Percentiles rank a stretch among this genome's conserved stretches.
Conservation (phyloP, 2,888 invertebrate genomes). For the Rhaphigaster nebulosa region DNA sequence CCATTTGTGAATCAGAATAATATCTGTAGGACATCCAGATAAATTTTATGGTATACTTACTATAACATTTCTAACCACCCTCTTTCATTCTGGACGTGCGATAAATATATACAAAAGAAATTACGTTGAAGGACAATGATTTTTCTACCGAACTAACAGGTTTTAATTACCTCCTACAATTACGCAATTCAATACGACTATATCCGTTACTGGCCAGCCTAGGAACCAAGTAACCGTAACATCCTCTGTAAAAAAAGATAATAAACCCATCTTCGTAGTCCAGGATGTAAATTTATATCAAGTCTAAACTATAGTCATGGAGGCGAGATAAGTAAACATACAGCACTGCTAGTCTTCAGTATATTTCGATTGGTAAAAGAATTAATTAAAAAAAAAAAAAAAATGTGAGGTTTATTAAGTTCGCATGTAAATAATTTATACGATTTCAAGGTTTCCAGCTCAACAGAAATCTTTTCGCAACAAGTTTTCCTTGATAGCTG, state of each 20-base stretch:
- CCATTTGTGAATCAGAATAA: no score
- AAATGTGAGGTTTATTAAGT: neutral
- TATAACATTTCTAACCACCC: no score
- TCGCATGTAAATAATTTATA: neutral
- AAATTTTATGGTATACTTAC: no score
- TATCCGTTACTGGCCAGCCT: neutral
- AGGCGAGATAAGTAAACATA: neutral
- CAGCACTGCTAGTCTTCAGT: neutral
- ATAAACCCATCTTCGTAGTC: neutral
- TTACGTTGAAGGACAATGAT: neutral
- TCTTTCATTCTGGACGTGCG: neutral
- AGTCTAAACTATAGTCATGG: neutral
- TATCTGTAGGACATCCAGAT: no score
- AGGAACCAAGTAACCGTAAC: constrained; percentile 15
- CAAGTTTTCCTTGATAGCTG: neutral
- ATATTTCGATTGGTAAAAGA: neutral
- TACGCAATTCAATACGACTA: neutral
- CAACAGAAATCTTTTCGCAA: neutral
- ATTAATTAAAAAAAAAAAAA: neutral
- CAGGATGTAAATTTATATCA: neutral
- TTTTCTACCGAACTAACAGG: neutral
- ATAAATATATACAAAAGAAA: no score
- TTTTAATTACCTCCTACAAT: constrained; percentile 2
- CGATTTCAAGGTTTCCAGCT: constrained; percentile 9
- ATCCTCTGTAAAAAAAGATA: neutral